phyloP scores from a whole-genome alignment of 2,113 vertebrate genomes.

The Lipotes vexillifer region DNA sequence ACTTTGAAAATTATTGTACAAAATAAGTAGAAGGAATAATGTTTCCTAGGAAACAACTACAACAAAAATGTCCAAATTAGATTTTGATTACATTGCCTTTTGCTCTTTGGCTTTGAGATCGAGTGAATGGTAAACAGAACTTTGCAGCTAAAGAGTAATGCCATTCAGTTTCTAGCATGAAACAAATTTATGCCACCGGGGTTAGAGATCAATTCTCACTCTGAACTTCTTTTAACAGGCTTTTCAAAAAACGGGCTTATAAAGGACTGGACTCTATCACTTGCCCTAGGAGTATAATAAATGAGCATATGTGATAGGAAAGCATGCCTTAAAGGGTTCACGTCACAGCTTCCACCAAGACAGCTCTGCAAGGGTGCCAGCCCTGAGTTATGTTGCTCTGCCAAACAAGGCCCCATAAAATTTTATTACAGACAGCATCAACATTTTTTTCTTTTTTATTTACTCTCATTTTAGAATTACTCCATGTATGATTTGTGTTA shows the following conservation, averaged over 20 bases:
- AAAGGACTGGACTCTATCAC: background rate
- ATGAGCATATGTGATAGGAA: background rate
- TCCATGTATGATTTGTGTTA: slow-evolving; percentile 38
- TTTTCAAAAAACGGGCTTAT: slow-evolving; percentile 16
- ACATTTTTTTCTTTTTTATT: slow-evolving; percentile 39
- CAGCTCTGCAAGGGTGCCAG: background rate
- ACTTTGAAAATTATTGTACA: background rate
- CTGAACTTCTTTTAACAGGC: slow-evolving; percentile 4
- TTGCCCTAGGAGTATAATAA: background rate
- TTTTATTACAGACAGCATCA: slow-evolving; percentile 7
- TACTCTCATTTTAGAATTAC: slow-evolving; percentile 39
- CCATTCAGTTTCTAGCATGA: background rate
- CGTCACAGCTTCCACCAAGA: background rate
- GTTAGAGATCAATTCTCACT: slow-evolving; percentile 30
- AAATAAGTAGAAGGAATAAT: background rate
- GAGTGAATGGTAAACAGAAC: background rate
- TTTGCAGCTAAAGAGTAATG: background rate
- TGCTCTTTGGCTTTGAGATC: background rate
- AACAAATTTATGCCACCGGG: background rate
- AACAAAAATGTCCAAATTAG: background rate
- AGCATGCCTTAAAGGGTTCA: background rate
- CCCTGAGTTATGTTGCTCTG: background rate
- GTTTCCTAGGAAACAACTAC: background rate
- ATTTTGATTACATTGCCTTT: background rate
- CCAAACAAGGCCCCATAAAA: slow-evolving; percentile 39